phyloP scores from a whole-genome alignment of 2,888 invertebrate species.

The Leucoma salicis region DNA sequence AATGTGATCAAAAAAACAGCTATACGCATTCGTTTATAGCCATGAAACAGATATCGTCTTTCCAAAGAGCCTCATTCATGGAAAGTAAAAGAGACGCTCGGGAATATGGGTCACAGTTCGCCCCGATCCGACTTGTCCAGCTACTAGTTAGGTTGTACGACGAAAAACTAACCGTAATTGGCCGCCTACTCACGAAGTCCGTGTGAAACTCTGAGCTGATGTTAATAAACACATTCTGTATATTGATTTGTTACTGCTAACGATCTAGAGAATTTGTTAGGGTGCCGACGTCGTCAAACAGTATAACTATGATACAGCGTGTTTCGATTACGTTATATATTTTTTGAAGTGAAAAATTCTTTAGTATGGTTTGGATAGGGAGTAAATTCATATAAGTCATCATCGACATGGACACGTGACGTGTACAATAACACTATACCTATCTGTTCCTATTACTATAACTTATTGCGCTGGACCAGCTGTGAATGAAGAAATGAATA shows the following conservation, averaged over 20 bases:
- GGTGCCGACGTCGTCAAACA: not conserved
- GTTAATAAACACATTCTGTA: constrained; percentile 36
- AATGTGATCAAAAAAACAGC: too few relatives aligned
- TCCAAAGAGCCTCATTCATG: not conserved
- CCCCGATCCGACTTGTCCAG: not conserved
- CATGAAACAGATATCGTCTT: not conserved
- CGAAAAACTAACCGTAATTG: constrained; percentile 38
- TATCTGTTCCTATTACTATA: too few relatives aligned
- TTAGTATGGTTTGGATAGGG: too few relatives aligned
- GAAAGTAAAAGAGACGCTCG: not conserved
- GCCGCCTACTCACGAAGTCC: constrained; percentile 28
- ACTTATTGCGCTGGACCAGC: too few relatives aligned
- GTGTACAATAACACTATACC: too few relatives aligned
- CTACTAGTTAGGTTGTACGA: constrained; percentile 16
- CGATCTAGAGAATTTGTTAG: constrained; percentile 23
- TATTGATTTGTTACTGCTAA: constrained; percentile 33
- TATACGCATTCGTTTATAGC: too few relatives aligned
- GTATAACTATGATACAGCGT: not conserved
- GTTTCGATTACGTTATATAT: not conserved
- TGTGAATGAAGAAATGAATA: too few relatives aligned
- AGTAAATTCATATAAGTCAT: too few relatives aligned
- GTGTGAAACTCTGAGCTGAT: constrained; percentile 28
- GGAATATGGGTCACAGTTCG: not conserved
- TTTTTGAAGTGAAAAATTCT: too few relatives aligned
- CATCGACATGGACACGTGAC: too few relatives aligned